A percentile compares a stretch with the other conserved stretches of the same genome.
phyloP scores from a whole-genome alignment of 2,797 vertebrate genomes.

The Aulostomus chinensis region DNA sequence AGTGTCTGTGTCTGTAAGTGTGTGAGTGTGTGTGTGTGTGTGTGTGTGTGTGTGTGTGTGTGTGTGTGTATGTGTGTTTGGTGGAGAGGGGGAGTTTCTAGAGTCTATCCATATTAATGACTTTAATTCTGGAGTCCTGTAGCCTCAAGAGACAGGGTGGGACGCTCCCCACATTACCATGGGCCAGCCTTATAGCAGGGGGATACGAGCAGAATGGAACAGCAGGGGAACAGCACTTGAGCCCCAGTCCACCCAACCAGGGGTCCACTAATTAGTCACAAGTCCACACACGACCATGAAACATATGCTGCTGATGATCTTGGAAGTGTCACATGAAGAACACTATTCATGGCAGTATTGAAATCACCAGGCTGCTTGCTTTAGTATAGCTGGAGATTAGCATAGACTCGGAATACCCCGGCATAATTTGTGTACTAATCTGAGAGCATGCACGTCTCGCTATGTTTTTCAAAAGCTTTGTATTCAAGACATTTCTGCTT shows the following conservation, averaged over 20 bases:
- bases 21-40: too few species aligned
- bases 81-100: too few species aligned
- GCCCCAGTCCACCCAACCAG: slow-evolving; percentile 32
- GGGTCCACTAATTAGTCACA: slow-evolving; percentile 66
- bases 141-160: slow-evolving; percentile 45
- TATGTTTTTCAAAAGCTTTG: too few species aligned
- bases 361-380: too few species aligned
- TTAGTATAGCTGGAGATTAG: too few species aligned
- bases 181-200: slow-evolving; percentile 48
- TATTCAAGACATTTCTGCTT: too few species aligned
- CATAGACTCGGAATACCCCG: too few species aligned
- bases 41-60: too few species aligned
- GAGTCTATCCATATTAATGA: slow-evolving; percentile 50
- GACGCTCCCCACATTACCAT: slow-evolving; percentile 62
- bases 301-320: slow-evolving; percentile 62
- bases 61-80: too few species aligned
- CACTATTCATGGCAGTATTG: slow-evolving; percentile 60
- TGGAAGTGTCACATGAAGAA: slow-evolving; percentile 49
- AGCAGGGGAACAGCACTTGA: slow-evolving; percentile 58
- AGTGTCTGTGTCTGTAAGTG: too few species aligned
- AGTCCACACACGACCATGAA: slow-evolving; percentile 49
- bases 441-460: too few species aligned
- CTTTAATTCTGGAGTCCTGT: slow-evolving; percentile 65
- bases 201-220: slow-evolving; percentile 62
- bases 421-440: too few species aligned